A percentile compares a stretch with the other conserved stretches of the same genome.
These are phyloP conservation scores for Drosophila sturtevanti DNA, from an alignment of 1,140 invertebrate genomes.

Conservation along the genomic window DNA sequence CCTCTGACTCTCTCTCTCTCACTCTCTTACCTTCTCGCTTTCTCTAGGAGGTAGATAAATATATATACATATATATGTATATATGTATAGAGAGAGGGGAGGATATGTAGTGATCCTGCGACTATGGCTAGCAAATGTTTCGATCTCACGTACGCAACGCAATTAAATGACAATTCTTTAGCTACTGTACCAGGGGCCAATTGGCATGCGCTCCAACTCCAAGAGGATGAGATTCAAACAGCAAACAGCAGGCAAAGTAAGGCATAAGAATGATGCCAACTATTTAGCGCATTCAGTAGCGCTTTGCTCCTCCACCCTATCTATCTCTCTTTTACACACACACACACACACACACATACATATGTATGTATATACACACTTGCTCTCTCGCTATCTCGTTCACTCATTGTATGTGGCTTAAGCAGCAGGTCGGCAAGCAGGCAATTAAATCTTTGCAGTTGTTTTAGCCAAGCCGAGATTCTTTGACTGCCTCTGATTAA, in stretches of 20 bases:
- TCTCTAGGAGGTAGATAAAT: constrained; percentile 35
- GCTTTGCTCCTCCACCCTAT: constrained; percentile 29
- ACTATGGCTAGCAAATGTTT: constrained; percentile 65
- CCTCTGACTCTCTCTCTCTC: background rate
- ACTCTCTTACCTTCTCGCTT: background rate
- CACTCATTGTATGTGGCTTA: constrained; percentile 18
- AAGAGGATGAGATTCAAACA: background rate
- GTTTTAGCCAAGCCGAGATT: constrained; percentile 66
- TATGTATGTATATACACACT: no score
- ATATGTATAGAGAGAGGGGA: constrained; percentile 7
- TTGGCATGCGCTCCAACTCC: constrained; percentile 61
- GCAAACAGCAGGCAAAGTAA: constrained; percentile 54
- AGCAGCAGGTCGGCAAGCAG: constrained; percentile 33
- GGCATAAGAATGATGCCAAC: constrained; percentile 80
- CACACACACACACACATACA: no score
- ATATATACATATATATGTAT: no score
- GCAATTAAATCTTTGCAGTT: constrained; percentile 81
- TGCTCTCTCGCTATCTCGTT: no score
- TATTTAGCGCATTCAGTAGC: constrained; percentile 79
- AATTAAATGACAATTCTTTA: constrained; percentile 82
- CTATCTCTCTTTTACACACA: background rate
- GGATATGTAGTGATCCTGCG: background rate
- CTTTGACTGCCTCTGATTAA: constrained; percentile 70
- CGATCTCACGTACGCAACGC: constrained; percentile 77
- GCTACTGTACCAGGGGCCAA: constrained; percentile 68